Percentiles rank a stretch among this genome's conserved stretches.
Evolutionary conservation across 2,113 vertebrate genomes (phyloP).

Genomic region (Falco punctatus): DNA sequence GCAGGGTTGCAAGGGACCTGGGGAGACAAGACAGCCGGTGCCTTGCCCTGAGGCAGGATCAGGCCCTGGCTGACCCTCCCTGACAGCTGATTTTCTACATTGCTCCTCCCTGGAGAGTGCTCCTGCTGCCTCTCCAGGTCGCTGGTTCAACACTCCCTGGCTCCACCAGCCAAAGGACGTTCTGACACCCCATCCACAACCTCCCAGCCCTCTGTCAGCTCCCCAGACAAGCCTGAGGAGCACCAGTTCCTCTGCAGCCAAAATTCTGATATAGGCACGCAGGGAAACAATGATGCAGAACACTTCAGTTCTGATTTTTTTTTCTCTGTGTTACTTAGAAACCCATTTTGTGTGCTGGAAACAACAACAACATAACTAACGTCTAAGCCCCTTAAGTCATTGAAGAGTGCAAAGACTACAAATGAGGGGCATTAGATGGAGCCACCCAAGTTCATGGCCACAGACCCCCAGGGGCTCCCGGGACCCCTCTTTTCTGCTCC

Average conservation of each 20-base stretch:
- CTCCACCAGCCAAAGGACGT: not conserved
- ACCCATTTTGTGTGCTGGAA: not conserved
- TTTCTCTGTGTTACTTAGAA: not conserved
- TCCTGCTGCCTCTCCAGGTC: not conserved
- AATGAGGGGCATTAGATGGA: not conserved
- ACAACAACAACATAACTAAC: not conserved
- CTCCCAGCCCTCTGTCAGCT: not conserved
- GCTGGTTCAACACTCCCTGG: fast-evolving
- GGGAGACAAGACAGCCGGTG: not conserved
- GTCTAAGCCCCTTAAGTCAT: not conserved
- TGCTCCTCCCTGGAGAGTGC: not conserved
- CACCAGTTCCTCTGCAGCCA: not conserved
- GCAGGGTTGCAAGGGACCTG: not conserved
- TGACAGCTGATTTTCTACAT: not conserved
- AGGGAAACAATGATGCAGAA: not conserved
- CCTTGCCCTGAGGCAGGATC: not conserved
- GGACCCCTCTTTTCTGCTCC: not conserved
- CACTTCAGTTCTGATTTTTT: not conserved
- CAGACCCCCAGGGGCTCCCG: not conserved
- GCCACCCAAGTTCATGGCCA: not conserved
- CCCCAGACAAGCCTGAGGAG: not conserved
- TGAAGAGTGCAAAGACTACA: not conserved
- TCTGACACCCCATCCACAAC: not conserved
- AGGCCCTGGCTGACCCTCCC: not conserved
- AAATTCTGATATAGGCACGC: not conserved